Conservation (phyloP, 2,113 vertebrate genomes). For the Thymallus thymallus region DNA sequence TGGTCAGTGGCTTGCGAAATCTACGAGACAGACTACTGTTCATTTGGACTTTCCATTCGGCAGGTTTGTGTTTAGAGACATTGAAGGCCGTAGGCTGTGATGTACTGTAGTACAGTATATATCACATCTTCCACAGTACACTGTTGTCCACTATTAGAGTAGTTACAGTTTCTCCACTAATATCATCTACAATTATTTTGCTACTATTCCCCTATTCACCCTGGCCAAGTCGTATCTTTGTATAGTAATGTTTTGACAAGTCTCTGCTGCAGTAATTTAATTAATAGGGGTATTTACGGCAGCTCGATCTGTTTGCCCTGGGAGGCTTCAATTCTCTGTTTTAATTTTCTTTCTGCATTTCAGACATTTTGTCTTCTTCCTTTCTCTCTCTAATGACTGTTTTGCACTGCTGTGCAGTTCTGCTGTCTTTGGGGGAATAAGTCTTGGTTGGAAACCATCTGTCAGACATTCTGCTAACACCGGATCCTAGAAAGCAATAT, state of each 20-base stretch:
- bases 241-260: background rate
- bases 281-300: slow-evolving; percentile 29
- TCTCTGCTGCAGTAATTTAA: slow-evolving; percentile 26
- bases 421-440: slow-evolving; percentile 28
- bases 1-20: background rate
- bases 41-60: background rate
- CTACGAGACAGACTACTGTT: background rate
- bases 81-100: background rate
- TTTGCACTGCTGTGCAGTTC: slow-evolving; percentile 27
- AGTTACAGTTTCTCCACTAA: background rate
- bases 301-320: slow-evolving; percentile 4
- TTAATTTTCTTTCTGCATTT: background rate
- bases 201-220: background rate
- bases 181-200: background rate
- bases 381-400: slow-evolving; percentile 33
- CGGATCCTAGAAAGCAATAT: slow-evolving; percentile 4
- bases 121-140: background rate
- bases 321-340: slow-evolving; percentile 5
- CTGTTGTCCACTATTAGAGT: background rate
- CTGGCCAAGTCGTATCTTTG: background rate
- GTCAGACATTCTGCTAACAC: slow-evolving; percentile 35
- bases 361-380: background rate
- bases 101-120: background rate
- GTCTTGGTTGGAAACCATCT: slow-evolving; percentile 34
- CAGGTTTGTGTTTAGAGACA: background rate